Base-by-base conservation (phyloP, 2,797 vertebrate genomes). In the Ambastaia sidthimunki region DNA sequence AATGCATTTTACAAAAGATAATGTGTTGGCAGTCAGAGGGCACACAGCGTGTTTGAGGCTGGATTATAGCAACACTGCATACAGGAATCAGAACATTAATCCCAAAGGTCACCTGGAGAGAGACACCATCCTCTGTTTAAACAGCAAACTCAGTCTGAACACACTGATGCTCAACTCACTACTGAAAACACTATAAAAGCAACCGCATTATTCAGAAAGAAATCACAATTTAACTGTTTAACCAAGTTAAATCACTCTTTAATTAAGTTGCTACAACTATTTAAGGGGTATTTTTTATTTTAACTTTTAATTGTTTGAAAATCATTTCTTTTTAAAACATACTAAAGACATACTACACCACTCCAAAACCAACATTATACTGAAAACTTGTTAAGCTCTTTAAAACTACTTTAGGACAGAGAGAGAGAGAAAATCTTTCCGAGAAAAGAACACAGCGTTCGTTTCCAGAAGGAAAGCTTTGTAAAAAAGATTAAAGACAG, bases 21-120 rank as follows among this genome's bases (percentile, higher is more conserved):
- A 71, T 63, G 44, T 54, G 11, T 62, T 3, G 10, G 54, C 25
- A 31, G 57, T 71, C 47, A 63, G 2, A 65, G 68, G 47, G 44
- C 52, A 34, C 65, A 57, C 48, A 63, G 71, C 74, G 65, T 83
- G 81, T 74, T 75, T 28, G 48, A 65, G 69, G 63, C 66, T 71
- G 66, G 76, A 83, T 83, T 83, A 79, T 70, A 63, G n/a, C 59
- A 72, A 83, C 50, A 57, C 34, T 63, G 71, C 50, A 19, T 23
- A 48, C 68, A 21, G 19, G 60, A 34, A 79, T 83, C 71, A 37
- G 28, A 55, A 11, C 25, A 60, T 66, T 78, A 82, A 82, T 74
- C 52, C 63, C 62, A 82, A 31, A 82, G 70, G 75, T 69, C 75
- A 78, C 78, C 69, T 78, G 55, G 70, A 68, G 19, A 16, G 54